These are phyloP conservation scores for Salpingus planirostris DNA, from an alignment of 2,888 invertebrate species.

Conservation along the genomic window DNA sequence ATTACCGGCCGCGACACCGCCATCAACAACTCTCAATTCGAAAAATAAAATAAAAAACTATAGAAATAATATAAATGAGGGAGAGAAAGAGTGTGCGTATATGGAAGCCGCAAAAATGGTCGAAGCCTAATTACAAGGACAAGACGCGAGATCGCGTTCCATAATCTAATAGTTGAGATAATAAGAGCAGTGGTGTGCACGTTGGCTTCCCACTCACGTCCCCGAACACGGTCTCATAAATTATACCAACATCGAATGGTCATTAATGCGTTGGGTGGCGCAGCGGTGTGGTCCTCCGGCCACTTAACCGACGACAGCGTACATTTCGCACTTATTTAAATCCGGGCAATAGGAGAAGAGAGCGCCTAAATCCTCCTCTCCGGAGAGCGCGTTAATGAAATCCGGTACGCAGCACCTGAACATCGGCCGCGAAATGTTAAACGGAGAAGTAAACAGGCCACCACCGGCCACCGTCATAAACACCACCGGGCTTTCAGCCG, in stretches of 20 bases:
- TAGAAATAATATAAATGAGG: too few species aligned
- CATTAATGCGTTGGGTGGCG: constrained; percentile 40
- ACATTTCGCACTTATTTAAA: constrained; percentile 11
- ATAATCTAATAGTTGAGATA: constrained; percentile 39
- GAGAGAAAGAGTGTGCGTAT: too few species aligned
- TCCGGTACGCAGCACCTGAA: constrained; percentile 21
- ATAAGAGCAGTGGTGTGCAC: constrained; percentile 30
- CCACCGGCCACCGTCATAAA: constrained; percentile 15
- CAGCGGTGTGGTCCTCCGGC: constrained; percentile 26
- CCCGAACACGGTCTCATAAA: constrained; percentile 35
- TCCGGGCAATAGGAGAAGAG: constrained; percentile 5
- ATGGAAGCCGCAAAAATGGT: not conserved
- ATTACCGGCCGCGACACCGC: too few species aligned
- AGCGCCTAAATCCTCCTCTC: not conserved
- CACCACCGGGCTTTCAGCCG: constrained; percentile 15
- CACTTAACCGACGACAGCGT: constrained; percentile 7
- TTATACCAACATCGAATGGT: constrained; percentile 41
- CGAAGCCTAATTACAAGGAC: constrained; percentile 15
- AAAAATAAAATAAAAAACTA: too few species aligned
- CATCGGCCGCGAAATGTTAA: too few species aligned
- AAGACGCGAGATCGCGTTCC: constrained; percentile 17
- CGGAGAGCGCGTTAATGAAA: constrained; percentile 18
- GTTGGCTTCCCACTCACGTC: constrained; percentile 35
- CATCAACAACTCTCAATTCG: too few species aligned
- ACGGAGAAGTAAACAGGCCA: constrained; percentile 14